Conservation (phyloP, 2,113 vertebrate species). For the Microtus richardsoni region DNA sequence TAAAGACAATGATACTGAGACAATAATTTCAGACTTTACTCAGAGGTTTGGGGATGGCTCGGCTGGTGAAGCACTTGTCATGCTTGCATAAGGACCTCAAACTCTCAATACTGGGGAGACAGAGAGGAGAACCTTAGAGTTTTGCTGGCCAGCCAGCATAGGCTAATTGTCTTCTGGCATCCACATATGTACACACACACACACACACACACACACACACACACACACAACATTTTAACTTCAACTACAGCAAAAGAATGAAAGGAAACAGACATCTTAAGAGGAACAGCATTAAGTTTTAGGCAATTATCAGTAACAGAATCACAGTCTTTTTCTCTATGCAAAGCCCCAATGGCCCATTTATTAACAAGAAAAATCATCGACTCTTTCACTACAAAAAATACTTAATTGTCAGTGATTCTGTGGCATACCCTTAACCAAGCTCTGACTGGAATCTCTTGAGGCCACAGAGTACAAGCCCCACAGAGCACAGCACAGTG, state of each 20-base stretch:
- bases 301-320: conserved; percentile 54
- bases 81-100: background rate
- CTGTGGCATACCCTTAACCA: conserved; percentile 58
- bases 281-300: conserved; percentile 29
- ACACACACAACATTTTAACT: background rate
- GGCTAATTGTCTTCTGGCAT: background rate
- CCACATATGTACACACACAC: background rate
- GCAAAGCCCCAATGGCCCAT: conserved; percentile 32
- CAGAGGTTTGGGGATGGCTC: background rate
- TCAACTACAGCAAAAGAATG: conserved; percentile 29
- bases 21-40: background rate
- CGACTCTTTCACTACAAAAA: conserved; percentile 50
- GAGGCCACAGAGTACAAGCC: conserved; percentile 74
- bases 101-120: too few species aligned
- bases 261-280: conserved; percentile 31
- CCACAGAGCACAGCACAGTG: conserved; percentile 56
- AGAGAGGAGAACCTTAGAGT: background rate
- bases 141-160: background rate
- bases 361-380: conserved; percentile 28
- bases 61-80: background rate
- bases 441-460: conserved; percentile 54
- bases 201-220: background rate
- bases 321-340: conserved; percentile 35
- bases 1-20: conserved; percentile 18
- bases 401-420: conserved; percentile 43